These are phyloP conservation scores for Empis stercorea DNA, from an alignment of 2,888 invertebrate species.

Conservation along the genomic window DNA sequence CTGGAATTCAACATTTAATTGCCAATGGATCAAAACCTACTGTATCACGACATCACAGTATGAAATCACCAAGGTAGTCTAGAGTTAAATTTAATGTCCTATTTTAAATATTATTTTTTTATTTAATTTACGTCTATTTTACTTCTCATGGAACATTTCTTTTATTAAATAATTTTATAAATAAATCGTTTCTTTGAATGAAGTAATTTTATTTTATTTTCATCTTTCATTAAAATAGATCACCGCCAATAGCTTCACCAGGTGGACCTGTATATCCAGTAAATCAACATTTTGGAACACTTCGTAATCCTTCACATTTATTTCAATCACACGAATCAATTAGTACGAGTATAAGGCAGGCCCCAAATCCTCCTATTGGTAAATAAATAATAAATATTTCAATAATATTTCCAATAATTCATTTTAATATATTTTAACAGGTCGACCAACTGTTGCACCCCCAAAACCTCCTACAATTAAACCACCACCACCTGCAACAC, in stretches of 20 bases:
- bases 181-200: neutral
- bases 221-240: constrained; percentile 19
- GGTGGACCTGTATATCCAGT: constrained; percentile 28
- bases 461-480: constrained; percentile 31
- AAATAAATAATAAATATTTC: constrained; percentile 4
- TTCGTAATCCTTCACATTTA: constrained; percentile 29
- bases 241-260: constrained; percentile 31
- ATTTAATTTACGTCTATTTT: neutral
- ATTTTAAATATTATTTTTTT: neutral
- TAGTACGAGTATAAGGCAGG: constrained; percentile 24
- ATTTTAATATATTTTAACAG: constrained; percentile 15
- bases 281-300: constrained; percentile 34
- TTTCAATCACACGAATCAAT: constrained; percentile 30
- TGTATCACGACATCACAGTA: constrained; percentile 68
- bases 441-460: constrained; percentile 32
- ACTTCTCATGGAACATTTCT: neutral
- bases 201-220: neutral
- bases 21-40: constrained; percentile 35
- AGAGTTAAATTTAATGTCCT: neutral
- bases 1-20: constrained; percentile 38
- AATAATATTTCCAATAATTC: constrained; percentile 1
- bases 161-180: constrained; percentile 5
- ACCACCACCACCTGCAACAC: constrained; percentile 36
- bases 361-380: constrained; percentile 34
- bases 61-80: constrained; percentile 60